Evolutionary conservation across 2,888 invertebrate species (phyloP), one percentile per base, ranked within the genome.

Genomic region (Drosophila paracracens): DNA sequence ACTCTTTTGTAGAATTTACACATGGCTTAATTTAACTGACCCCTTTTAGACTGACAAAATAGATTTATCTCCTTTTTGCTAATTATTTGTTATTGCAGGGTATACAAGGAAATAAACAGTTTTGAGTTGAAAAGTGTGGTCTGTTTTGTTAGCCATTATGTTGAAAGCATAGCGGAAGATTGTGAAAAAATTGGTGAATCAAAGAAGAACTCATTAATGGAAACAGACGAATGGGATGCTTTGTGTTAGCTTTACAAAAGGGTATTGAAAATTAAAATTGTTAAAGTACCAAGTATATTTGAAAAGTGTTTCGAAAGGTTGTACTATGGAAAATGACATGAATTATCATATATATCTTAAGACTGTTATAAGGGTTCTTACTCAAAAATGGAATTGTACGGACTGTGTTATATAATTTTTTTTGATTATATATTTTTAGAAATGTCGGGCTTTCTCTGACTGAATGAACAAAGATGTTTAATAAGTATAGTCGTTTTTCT

Each of bases 111-210:
- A 46, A 21, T 13, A 16, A 25, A 13, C 21, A 21, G 4, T 59
- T 4, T 56, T 61, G 53, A 56, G 38, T 6, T 21, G 5, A 35
- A 25, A 27, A 40, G 38, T 46, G 43, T n/a, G 7, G 27, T 50
- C 35, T 50, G 43, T 62, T 54, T 29, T 29, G 52, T 29, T 33
- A 33, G 43, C 65, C 53, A 38, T 46, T 35, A 46, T 35, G 27
- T n/a, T 35, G 16, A 38, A 29, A 36, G 36, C 38, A 50, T 13
- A 2, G 18, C 54, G 48, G 25, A 11, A n/a, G 46, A 16, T 27
- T 33, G 27, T 38, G 25, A 25, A 25, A 27, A 27, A 46, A 25
- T 16, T 16, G 2, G 8, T 25, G 8, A 4, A 27, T 35, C 11
- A 21, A 65, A 40, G 25, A 25, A 18, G 7, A 16, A 4, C 35